These are phyloP conservation scores for Pharmacophagus antenor DNA, from an alignment of 2,888 invertebrate genomes.

Conservation along the genomic window DNA sequence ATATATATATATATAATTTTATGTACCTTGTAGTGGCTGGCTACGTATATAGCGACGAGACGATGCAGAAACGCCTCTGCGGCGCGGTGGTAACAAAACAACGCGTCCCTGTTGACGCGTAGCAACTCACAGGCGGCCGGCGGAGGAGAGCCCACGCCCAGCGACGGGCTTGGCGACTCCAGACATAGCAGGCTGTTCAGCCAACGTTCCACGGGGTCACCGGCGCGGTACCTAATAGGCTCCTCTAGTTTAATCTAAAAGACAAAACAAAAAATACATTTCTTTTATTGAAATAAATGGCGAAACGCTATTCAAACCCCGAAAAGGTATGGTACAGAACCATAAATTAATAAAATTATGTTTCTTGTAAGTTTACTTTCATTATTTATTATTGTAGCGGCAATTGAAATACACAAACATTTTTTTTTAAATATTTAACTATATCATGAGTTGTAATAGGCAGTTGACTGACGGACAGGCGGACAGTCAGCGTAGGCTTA, in stretches of 20 bases:
- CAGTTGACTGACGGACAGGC: too few species aligned
- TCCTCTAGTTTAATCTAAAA: slow-evolving; percentile 90
- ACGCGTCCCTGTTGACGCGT: slow-evolving; percentile 91
- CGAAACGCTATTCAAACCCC: too few species aligned
- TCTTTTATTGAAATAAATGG: too few species aligned
- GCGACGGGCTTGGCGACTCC: slow-evolving; percentile 87
- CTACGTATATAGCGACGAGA: slow-evolving; percentile 95
- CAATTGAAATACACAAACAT: too few species aligned
- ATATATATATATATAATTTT: too few species aligned
- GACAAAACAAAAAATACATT: background rate
- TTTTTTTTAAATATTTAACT: too few species aligned
- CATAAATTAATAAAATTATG: too few species aligned
- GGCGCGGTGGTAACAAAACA: slow-evolving; percentile 98
- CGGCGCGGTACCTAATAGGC: slow-evolving; percentile 94
- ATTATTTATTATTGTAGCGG: too few species aligned
- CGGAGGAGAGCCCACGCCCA: slow-evolving; percentile 91
- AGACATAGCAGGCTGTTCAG: slow-evolving; percentile 94
- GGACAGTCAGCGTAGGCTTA: too few species aligned
- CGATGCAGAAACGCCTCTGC: slow-evolving; percentile 95
- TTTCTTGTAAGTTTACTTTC: too few species aligned
- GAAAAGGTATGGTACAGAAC: too few species aligned
- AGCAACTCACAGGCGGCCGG: slow-evolving; percentile 94
- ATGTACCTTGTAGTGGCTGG: slow-evolving; percentile 96
- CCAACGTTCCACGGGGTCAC: slow-evolving; percentile 95
- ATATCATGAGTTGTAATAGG: too few species aligned